Evolutionary conservation across 2,797 vertebrate genomes (phyloP).

Genomic region (Monodelphis domestica): DNA sequence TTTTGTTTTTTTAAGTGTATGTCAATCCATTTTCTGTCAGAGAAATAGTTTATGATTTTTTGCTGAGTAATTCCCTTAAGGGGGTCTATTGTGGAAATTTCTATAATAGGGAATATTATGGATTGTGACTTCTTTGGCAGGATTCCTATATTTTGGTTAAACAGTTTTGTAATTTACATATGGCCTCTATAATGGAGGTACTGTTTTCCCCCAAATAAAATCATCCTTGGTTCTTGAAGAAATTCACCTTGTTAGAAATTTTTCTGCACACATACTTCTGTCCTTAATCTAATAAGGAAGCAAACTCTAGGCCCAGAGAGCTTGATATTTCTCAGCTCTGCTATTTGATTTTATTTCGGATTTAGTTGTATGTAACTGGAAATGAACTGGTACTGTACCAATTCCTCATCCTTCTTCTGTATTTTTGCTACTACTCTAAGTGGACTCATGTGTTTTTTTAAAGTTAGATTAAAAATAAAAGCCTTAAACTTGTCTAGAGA

Average conservation of each 20-base stretch:
- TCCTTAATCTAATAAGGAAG: constrained; percentile 3
- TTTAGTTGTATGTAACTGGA: not conserved
- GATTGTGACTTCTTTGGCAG: constrained; percentile 76
- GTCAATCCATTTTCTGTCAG: constrained; percentile 63
- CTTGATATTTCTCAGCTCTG: not conserved
- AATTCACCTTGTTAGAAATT: not conserved
- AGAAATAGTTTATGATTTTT: constrained; percentile 71
- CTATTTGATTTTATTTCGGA: not conserved
- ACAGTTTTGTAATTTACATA: constrained; percentile 35
- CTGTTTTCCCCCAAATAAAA: not conserved
- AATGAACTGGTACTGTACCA: not conserved
- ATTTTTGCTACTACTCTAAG: not conserved
- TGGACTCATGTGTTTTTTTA: not conserved
- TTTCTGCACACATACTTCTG: not conserved
- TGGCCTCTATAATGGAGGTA: not conserved
- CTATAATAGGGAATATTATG: constrained; percentile 71
- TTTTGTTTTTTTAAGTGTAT: constrained; percentile 11
- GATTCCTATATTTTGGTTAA: constrained; percentile 63
- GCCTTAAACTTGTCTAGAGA: not conserved
- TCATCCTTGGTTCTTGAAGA: not conserved
- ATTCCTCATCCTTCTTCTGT: not conserved
- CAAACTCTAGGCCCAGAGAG: not conserved
- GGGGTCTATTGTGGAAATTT: constrained; percentile 71
- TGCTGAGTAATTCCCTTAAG: constrained; percentile 73
- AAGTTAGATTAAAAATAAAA: not conserved